phyloP scores from a whole-genome alignment of 2,888 invertebrate species.

The Drosophila nigritarsus region DNA sequence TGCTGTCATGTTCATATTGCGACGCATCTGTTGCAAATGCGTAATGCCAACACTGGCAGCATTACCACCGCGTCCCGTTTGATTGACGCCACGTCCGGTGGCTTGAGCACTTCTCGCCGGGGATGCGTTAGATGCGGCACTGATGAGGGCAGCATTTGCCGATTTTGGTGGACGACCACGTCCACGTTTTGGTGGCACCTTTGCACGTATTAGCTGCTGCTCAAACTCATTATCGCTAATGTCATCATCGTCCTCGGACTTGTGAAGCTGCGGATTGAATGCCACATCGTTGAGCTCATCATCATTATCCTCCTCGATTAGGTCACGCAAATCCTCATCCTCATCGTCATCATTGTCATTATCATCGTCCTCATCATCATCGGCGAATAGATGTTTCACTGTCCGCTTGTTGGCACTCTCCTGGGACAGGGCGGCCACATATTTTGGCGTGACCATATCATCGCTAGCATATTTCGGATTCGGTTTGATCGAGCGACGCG shows the following conservation, averaged over 20 bases:
- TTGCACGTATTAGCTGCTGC: conserved; percentile 52
- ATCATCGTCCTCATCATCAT: conserved; percentile 64
- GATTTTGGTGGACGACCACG: conserved; percentile 72
- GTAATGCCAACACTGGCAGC: conserved; percentile 16
- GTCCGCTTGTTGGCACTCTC: conserved; percentile 18
- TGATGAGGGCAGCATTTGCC: conserved; percentile 15
- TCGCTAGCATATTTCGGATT: conserved; percentile 85
- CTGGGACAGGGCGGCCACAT: conserved; percentile 53
- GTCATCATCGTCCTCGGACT: conserved; percentile 72
- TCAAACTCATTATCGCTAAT: conserved; percentile 62
- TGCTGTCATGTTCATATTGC: conserved; percentile 59
- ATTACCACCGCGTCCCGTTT: conserved; percentile 1
- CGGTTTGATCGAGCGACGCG: conserved; percentile 84
- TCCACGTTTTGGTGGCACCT: conserved; percentile 62
- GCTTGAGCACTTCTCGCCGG: conserved; percentile 4
- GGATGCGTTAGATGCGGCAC: neutral
- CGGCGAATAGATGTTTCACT: conserved; percentile 56
- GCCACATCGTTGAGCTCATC: conserved; percentile 65
- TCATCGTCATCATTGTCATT: conserved; percentile 66
- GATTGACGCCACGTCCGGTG: conserved; percentile 3
- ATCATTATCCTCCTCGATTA: conserved; percentile 58
- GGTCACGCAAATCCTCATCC: conserved; percentile 62
- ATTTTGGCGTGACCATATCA: conserved; percentile 82
- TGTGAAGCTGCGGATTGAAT: conserved; percentile 70
- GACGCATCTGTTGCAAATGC: conserved; percentile 73